A percentile compares a stretch with the other conserved stretches of the same genome.
Evolutionary conservation across 2,797 vertebrate genomes (phyloP).

Genomic region (Atherinosoma microstoma): DNA sequence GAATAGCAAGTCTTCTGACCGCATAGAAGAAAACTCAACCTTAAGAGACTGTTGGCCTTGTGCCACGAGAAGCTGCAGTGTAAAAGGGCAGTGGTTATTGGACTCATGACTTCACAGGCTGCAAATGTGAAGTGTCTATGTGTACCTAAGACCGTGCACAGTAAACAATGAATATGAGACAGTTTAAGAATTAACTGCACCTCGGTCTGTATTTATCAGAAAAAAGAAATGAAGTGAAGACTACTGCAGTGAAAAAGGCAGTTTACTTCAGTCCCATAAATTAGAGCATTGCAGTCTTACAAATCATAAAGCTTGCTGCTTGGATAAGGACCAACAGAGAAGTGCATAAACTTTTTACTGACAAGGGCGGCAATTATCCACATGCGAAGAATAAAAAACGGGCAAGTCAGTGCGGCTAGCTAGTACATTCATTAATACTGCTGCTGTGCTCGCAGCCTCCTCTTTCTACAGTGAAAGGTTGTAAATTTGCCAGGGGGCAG

Average conservation of each 20-base stretch:
- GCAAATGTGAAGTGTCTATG: conserved; percentile 51
- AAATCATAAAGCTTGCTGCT: conserved; percentile 68
- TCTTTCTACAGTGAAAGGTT: conserved; percentile 68
- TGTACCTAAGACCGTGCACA: conserved; percentile 28
- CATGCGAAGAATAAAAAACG: conserved; percentile 68
- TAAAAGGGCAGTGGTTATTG: conserved; percentile 54
- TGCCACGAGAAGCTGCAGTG: conserved; percentile 64
- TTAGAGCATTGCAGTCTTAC: conserved; percentile 50
- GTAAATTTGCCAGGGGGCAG: conserved; percentile 65
- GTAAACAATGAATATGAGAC: conserved; percentile 54
- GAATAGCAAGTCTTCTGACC: conserved; percentile 58
- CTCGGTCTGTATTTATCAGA: conserved; percentile 37
- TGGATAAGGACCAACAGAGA: conserved; percentile 62
- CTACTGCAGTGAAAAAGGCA: conserved; percentile 30
- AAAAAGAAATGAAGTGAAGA: conserved; percentile 52
- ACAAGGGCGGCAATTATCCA: conserved; percentile 76
- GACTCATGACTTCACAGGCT: conserved; percentile 73
- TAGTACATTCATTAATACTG: conserved; percentile 69
- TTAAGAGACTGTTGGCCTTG: conserved; percentile 53
- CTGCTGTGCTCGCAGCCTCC: conserved; percentile 50
- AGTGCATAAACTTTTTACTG: conserved; percentile 72
- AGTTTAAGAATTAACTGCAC: conserved; percentile 37
- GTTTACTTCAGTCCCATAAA: conserved; percentile 61
- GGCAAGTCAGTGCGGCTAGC: conserved; percentile 54
- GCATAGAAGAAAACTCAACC: conserved; percentile 69